A percentile compares a stretch with the other conserved stretches of the same genome.
These are phyloP conservation scores for Caerostris extrusa DNA, from an alignment of 1,140 invertebrate species.

Conservation along the genomic window DNA sequence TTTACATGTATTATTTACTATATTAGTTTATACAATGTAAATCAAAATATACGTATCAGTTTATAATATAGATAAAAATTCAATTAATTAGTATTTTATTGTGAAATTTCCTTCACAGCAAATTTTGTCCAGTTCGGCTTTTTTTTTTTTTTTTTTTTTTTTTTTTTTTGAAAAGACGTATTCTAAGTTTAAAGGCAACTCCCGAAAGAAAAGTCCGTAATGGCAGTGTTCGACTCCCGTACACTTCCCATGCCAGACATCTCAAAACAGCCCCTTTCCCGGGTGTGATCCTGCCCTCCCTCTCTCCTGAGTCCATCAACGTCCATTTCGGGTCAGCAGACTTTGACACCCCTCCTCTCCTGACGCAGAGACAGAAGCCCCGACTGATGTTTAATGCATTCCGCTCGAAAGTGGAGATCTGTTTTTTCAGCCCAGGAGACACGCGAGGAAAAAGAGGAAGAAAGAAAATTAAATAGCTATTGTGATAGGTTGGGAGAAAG, in stretches of 20 bases:
- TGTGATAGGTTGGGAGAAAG: neutral
- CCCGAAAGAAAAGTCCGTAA: too few species aligned
- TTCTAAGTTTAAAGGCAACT: too few species aligned
- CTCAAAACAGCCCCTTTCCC: neutral
- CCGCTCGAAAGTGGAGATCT: conserved; percentile 19
- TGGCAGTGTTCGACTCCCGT: neutral
- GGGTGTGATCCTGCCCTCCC: neutral
- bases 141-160: too few species aligned
- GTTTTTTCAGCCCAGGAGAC: neutral
- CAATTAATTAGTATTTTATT: too few species aligned
- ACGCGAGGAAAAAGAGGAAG: too few species aligned
- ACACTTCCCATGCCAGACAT: neutral
- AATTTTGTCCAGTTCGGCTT: too few species aligned
- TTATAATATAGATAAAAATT: too few species aligned
- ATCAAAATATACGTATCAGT: too few species aligned
- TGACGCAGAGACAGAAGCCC: neutral
- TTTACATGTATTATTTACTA: too few species aligned
- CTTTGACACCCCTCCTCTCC: neutral
- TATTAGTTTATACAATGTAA: too few species aligned
- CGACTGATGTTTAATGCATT: conserved; percentile 50
- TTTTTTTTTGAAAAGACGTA: too few species aligned
- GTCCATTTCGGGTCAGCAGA: neutral
- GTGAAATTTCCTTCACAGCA: too few species aligned
- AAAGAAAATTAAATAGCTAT: neutral
- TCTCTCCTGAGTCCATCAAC: neutral